Evolutionary conservation across 2,797 vertebrate species (phyloP).

Genomic region (Ispidina lecontei): DNA sequence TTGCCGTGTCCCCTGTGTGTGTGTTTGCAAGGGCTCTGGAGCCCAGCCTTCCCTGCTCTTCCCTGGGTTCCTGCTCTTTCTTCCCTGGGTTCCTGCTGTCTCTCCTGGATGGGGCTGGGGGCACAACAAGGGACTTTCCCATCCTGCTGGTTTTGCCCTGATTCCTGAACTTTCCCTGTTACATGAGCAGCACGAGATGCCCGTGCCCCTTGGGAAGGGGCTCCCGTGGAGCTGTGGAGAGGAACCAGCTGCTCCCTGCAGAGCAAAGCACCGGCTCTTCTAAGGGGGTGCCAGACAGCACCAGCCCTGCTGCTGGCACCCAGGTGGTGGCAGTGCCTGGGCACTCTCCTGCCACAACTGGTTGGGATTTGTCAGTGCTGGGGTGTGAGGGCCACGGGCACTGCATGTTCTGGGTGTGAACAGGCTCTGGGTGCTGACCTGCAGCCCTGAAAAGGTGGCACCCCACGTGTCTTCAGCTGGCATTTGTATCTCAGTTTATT

Average conservation of each 20-base stretch:
- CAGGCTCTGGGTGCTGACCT: not conserved
- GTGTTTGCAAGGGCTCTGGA: not conserved
- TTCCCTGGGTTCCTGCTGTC: not conserved
- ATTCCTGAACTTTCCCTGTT: not conserved
- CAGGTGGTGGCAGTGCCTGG: too few species aligned
- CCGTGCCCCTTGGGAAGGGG: accelerated
- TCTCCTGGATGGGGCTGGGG: not conserved
- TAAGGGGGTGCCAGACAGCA: accelerated
- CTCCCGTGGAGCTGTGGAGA: not conserved
- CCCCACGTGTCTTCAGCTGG: not conserved
- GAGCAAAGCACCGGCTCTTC: not conserved
- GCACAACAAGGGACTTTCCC: not conserved
- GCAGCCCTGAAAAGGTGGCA: not conserved
- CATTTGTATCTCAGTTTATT: not conserved
- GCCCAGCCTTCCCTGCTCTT: not conserved
- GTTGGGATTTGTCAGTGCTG: accelerated
- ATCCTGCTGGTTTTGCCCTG: not conserved
- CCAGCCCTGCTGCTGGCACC: not conserved
- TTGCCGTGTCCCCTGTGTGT: accelerated
- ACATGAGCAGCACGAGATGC: not conserved
- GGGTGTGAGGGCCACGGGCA: not conserved
- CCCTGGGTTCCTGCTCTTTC: not conserved
- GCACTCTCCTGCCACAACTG: too few species aligned
- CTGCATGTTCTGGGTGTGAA: accelerated
- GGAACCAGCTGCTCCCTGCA: not conserved